These are phyloP conservation scores for Halcyon smyrnensis DNA, from an alignment of 2,797 vertebrate genomes.

Conservation along the genomic window DNA sequence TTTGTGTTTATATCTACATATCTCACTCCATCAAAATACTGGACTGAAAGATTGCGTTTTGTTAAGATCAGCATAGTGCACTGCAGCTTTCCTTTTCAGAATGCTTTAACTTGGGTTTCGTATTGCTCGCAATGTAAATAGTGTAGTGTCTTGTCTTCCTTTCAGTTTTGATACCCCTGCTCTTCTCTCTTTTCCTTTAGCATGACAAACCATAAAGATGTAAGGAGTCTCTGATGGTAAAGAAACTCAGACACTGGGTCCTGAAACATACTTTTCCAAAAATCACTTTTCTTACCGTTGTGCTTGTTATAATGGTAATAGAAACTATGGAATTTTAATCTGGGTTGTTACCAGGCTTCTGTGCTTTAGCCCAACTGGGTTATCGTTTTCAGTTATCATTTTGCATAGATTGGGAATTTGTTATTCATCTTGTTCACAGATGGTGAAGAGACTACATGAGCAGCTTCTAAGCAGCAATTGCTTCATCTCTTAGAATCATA, in stretches of 20 bases:
- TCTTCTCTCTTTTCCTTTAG: constrained; percentile 5
- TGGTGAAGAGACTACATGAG: background rate
- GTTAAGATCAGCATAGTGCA: background rate
- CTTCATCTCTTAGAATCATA: background rate
- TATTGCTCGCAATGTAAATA: background rate
- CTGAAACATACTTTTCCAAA: background rate
- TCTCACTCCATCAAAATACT: background rate
- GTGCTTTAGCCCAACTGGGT: background rate
- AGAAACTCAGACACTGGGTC: background rate
- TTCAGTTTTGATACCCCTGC: background rate
- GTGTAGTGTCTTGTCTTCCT: background rate
- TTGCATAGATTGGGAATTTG: background rate
- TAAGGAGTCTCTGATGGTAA: background rate
- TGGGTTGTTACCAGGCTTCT: background rate
- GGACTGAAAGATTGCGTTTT: background rate
- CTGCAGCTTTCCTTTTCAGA: background rate
- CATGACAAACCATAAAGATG: background rate
- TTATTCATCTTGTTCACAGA: background rate
- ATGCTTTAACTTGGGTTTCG: background rate
- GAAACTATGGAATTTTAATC: background rate
- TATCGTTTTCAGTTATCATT: background rate
- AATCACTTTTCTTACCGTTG: background rate
- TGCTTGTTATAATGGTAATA: background rate
- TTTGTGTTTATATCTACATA: background rate
- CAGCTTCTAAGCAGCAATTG: background rate